Percentiles rank a stretch among this genome's conserved stretches.
phyloP scores from a whole-genome alignment of 1,140 invertebrate species.

The Bombyx mori region DNA sequence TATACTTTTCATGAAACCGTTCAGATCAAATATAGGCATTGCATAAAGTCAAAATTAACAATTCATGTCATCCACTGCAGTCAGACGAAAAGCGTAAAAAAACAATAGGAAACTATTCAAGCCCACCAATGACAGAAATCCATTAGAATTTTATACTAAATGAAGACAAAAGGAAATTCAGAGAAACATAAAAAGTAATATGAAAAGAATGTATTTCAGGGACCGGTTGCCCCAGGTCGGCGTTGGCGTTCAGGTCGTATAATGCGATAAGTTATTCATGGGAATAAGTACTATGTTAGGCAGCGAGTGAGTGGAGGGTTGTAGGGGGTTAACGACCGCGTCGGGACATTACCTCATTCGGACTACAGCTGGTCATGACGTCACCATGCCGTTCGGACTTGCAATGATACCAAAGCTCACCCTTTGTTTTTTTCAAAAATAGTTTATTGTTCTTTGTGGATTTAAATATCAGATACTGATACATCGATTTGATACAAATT shows the following conservation, averaged over 20 bases:
- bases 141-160: conserved; percentile 1
- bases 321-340: conserved; percentile 49
- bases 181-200: not conserved
- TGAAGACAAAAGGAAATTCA: not conserved
- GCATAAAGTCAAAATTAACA: not conserved
- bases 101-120: not conserved
- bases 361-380: conserved; percentile 65
- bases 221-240: conserved; percentile 60
- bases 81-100: not conserved
- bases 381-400: conserved; percentile 26
- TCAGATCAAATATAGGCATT: not conserved
- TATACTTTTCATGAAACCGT: too few species aligned
- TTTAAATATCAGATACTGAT: too few species aligned
- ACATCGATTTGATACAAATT: too few species aligned
- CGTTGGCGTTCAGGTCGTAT: conserved; percentile 28
- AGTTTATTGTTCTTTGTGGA: too few species aligned
- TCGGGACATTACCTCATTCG: conserved; percentile 52
- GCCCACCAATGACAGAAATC: not conserved
- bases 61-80: not conserved
- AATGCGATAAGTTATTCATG: conserved; percentile 60
- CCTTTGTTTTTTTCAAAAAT: too few species aligned
- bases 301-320: conserved; percentile 35
- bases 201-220: conserved; percentile 2
- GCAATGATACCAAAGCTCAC: too few species aligned
- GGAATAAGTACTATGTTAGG: conserved; percentile 27